Conservation (phyloP, 2,888 invertebrate species). For the Odontocolon sp. region DNA sequence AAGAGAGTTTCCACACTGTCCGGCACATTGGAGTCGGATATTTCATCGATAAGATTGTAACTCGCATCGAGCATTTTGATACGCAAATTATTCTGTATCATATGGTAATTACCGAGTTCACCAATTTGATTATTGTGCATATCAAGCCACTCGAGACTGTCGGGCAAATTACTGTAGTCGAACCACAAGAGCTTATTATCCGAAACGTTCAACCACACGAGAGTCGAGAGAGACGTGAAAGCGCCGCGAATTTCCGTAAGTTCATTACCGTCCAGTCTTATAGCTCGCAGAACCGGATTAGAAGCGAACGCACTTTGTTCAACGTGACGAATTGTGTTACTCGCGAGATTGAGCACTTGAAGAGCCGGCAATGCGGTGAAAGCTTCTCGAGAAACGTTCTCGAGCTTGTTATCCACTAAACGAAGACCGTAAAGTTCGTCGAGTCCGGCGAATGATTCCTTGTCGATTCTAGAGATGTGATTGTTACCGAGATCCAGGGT, state of each 20-base stretch:
- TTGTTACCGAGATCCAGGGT: conserved; percentile 92
- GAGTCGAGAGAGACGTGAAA: conserved; percentile 87
- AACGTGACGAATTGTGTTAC: conserved; percentile 89
- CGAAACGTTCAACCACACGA: conserved; percentile 91
- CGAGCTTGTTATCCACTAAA: conserved; percentile 90
- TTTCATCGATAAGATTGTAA: conserved; percentile 86
- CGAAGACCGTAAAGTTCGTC: conserved; percentile 89
- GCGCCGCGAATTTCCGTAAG: conserved; percentile 90
- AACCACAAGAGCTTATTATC: conserved; percentile 90
- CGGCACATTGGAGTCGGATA: conserved; percentile 87
- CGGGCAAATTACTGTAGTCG: conserved; percentile 90
- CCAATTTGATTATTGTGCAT: conserved; percentile 91
- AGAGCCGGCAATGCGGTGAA: conserved; percentile 87
- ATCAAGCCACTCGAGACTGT: conserved; percentile 90
- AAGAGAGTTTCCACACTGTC: conserved; percentile 88
- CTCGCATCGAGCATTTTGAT: conserved; percentile 91
- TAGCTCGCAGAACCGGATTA: conserved; percentile 88
- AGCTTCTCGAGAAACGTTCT: conserved; percentile 88
- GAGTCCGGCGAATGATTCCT: conserved; percentile 88
- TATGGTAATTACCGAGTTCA: conserved; percentile 88
- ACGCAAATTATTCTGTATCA: conserved; percentile 85
- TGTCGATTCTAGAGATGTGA: conserved; percentile 87
- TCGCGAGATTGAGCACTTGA: conserved; percentile 90
- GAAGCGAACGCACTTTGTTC: conserved; percentile 90
- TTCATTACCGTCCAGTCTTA: conserved; percentile 90